A percentile compares a stretch with the other conserved stretches of the same genome.
phyloP scores from a whole-genome alignment of 92 coral and sea anemone genomes.

The Porites divaricata region DNA sequence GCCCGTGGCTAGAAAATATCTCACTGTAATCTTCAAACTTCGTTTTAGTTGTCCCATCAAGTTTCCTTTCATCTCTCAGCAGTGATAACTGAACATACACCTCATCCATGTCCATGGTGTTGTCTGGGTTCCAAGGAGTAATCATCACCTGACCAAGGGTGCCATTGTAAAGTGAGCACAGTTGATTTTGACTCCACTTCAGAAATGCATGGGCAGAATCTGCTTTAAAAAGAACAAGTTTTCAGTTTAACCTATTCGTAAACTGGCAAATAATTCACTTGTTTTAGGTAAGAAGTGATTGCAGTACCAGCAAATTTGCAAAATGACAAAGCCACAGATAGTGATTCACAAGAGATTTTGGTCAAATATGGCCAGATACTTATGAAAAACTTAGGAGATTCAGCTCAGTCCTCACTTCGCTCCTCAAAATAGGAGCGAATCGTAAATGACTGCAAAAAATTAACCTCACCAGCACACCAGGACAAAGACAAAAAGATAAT shows the following conservation, averaged over 20 bases:
- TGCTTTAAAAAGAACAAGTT: background rate
- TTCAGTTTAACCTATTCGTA: background rate
- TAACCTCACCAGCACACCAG: too few species aligned
- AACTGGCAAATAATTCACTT: too few species aligned
- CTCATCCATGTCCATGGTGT: conserved; percentile 12
- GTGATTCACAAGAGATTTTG: too few species aligned
- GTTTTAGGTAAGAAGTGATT: too few species aligned
- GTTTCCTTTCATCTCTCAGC: background rate
- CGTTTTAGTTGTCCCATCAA: background rate
- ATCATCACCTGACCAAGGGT: conserved; percentile 1
- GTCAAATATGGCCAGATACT: too few species aligned
- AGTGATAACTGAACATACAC: background rate
- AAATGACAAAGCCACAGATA: too few species aligned
- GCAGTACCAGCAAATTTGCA: too few species aligned
- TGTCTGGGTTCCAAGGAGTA: conserved; percentile 20
- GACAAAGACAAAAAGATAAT: too few species aligned
- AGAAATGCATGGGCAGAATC: background rate
- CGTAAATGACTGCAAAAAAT: too few species aligned
- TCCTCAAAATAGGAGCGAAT: too few species aligned
- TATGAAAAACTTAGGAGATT: too few species aligned
- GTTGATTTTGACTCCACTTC: conserved; percentile 2
- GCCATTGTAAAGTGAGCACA: background rate
- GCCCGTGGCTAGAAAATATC: background rate
- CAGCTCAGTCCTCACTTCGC: too few species aligned
- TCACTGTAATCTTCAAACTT: background rate